phyloP scores from a whole-genome alignment of 2,797 vertebrate genomes.

The Cyprinodon diabolis region DNA sequence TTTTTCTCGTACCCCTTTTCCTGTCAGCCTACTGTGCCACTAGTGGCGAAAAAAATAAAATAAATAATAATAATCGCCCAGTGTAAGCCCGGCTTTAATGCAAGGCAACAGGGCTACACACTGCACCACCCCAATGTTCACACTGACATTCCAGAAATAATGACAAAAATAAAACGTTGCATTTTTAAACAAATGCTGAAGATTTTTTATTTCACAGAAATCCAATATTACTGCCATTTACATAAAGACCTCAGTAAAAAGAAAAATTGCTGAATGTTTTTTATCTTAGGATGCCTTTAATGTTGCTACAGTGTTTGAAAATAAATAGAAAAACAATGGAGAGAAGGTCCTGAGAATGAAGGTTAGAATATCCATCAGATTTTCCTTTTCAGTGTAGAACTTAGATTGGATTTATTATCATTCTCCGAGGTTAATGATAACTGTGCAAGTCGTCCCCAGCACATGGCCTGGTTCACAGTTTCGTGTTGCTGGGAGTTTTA shows the following conservation, averaged over 20 bases:
- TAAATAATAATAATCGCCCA: too few species aligned
- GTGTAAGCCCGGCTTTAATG: too few species aligned
- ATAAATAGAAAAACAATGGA: background rate
- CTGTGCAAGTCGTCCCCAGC: background rate
- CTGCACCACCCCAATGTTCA: too few species aligned
- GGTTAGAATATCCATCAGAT: background rate
- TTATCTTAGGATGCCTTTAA: background rate
- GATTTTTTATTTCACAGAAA: background rate
- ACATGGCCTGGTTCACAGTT: background rate
- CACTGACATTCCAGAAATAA: too few species aligned
- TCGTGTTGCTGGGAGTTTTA: too few species aligned
- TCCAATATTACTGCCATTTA: background rate
- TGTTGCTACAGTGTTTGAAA: background rate
- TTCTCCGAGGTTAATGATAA: background rate
- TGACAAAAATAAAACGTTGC: background rate
- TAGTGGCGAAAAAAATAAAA: too few species aligned
- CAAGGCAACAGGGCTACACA: too few species aligned
- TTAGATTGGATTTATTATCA: background rate
- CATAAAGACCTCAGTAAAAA: background rate
- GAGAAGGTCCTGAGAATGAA: background rate
- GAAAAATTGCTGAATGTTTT: background rate
- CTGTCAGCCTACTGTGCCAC: too few species aligned
- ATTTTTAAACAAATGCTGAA: background rate
- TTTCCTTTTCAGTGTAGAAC: background rate
- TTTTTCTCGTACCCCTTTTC: too few species aligned